Evolutionary conservation across 1,140 invertebrate genomes (phyloP).

Genomic region (Caenorhabditis briggsae): DNA sequence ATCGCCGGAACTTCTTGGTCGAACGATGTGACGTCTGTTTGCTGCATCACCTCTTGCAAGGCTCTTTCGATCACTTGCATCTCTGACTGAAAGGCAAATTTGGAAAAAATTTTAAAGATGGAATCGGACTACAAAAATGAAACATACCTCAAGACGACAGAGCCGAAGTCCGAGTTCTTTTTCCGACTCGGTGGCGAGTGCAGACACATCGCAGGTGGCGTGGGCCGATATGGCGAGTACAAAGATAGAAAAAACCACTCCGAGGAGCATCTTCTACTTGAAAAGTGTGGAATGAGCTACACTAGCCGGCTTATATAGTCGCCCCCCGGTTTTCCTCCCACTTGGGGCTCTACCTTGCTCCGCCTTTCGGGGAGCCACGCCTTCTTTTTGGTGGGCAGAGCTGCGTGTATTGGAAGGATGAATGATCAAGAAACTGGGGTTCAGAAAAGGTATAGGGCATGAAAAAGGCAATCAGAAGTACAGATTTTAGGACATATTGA

Average conservation of each 20-base stretch:
- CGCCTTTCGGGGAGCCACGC: constrained; percentile 3
- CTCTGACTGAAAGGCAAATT: not conserved
- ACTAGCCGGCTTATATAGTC: constrained; percentile 15
- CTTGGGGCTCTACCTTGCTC: not conserved
- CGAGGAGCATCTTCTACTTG: constrained; percentile 52
- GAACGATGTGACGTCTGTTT: constrained; percentile 41
- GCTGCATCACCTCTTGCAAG: constrained; percentile 50
- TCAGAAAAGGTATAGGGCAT: not conserved
- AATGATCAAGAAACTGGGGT: not conserved
- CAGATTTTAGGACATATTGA: too few relatives aligned
- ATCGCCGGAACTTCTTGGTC: constrained; percentile 39
- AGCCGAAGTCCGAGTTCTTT: constrained; percentile 47
- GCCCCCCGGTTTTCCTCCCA: not conserved
- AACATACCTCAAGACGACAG: constrained; percentile 33
- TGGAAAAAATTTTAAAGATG: not conserved
- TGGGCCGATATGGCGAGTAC: constrained; percentile 49
- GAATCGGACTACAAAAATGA: not conserved
- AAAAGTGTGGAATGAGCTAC: constrained; percentile 42
- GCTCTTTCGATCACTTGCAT: constrained; percentile 49
- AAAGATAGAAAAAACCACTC: constrained; percentile 48
- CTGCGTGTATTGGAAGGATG: not conserved
- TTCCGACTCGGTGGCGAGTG: constrained; percentile 38
- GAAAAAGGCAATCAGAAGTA: too few relatives aligned
- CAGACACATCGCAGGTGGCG: constrained; percentile 40
- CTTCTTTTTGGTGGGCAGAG: not conserved